Evolutionary conservation across 2,797 vertebrate genomes (phyloP).

Genomic region (Fistularia commersonii): DNA sequence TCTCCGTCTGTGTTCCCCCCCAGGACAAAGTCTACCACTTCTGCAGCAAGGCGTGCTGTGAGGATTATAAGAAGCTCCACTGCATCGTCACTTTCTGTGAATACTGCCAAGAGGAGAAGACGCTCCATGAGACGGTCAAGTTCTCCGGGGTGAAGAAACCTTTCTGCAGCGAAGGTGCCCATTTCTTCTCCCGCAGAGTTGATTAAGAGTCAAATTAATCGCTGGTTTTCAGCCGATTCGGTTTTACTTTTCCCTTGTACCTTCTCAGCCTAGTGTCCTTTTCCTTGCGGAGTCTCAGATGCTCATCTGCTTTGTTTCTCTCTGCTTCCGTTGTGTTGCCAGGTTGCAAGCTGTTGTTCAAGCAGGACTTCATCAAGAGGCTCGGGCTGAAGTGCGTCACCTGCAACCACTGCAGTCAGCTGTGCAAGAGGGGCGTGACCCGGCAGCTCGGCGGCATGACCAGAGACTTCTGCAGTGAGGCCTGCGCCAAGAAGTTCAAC

Average conservation of each 20-base stretch:
- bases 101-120: constrained; percentile 98
- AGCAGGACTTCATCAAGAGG: constrained; percentile 94
- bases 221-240: too few relatives aligned
- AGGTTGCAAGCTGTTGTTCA: constrained; percentile 97
- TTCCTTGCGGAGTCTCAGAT: too few relatives aligned
- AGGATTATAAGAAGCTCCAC: constrained; percentile 98
- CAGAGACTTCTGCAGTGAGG: constrained; percentile 94
- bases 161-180: constrained; percentile 96
- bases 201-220: too few relatives aligned
- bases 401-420: constrained; percentile 96
- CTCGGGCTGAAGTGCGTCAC: constrained; percentile 96
- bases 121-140: constrained; percentile 92
- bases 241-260: too few relatives aligned
- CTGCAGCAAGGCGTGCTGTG: constrained; percentile 94
- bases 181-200: not conserved
- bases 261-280: not conserved
- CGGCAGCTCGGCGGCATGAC: constrained; percentile 88
- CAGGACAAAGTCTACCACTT: constrained; percentile 97
- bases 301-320: not conserved
- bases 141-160: constrained; percentile 95
- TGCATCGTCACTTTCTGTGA: constrained; percentile 97
- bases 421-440: constrained; percentile 91
- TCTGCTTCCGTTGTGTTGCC: constrained; percentile 24
- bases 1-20: constrained; percentile 1
- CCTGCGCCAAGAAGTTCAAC: constrained; percentile 91